Evolutionary conservation across 2,113 vertebrate genomes (phyloP).

Genomic region (Geococcyx californianus): DNA sequence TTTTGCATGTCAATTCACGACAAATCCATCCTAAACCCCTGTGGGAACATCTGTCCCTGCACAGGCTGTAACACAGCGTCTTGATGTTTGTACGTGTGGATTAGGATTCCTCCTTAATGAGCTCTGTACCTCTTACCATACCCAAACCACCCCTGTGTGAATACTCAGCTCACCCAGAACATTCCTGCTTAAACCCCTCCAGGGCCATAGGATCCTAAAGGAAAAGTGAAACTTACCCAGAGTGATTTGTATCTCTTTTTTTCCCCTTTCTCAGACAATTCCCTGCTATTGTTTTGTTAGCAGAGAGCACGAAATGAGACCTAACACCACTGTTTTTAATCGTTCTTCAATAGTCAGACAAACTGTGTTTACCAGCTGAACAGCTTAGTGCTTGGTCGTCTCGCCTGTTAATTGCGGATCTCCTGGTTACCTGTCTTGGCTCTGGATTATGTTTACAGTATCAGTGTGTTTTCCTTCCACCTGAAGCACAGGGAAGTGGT

Average conservation of each 20-base stretch:
- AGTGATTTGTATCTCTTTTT: not conserved
- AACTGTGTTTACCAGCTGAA: not conserved
- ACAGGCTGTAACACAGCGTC: not conserved
- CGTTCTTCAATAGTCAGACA: not conserved
- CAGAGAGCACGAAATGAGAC: not conserved
- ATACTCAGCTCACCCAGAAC: not conserved
- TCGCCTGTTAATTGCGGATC: not conserved
- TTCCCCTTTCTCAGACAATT: accelerated
- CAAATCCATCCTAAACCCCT: accelerated
- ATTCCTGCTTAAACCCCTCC: not conserved
- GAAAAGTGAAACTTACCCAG: not conserved
- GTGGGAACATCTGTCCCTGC: not conserved
- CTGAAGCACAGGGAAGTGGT: constrained; percentile 13
- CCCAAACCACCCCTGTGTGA: not conserved
- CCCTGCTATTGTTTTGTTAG: not conserved
- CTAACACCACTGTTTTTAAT: not conserved
- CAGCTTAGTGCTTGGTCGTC: not conserved
- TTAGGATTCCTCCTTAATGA: not conserved
- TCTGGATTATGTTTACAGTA: not conserved
- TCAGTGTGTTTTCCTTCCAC: not conserved
- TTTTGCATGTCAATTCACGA: not conserved
- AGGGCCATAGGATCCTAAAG: not conserved
- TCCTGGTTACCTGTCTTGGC: not conserved
- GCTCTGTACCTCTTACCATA: accelerated
- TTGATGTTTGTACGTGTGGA: accelerated